Conservation (phyloP, 2,888 invertebrate genomes). For the Girardia tigrina region DNA sequence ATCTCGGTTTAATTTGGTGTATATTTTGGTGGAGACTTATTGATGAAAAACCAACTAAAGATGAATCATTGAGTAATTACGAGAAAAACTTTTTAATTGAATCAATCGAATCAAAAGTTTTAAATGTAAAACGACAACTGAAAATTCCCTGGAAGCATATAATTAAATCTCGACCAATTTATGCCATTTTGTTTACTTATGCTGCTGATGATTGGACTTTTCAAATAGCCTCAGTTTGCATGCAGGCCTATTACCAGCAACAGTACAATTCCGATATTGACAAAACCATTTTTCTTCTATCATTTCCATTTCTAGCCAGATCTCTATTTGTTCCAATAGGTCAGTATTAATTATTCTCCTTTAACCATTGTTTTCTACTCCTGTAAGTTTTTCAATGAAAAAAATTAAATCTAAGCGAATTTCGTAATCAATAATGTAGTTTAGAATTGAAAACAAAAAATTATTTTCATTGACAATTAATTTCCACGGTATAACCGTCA, state of each 20-base stretch:
- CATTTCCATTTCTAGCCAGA: constrained; percentile 36
- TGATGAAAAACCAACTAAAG: constrained; percentile 37
- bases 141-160: constrained; percentile 36
- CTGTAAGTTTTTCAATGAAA: no score
- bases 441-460: no score
- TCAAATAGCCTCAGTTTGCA: constrained; percentile 37
- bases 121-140: constrained; percentile 16
- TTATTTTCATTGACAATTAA: no score
- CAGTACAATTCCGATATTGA: constrained; percentile 36
- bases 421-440: no score
- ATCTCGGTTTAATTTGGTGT: constrained; percentile 37
- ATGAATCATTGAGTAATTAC: constrained; percentile 34
- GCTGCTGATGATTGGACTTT: constrained; percentile 37
- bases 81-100: constrained; percentile 35
- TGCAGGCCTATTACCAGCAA: constrained; percentile 36
- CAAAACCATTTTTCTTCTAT: constrained; percentile 33
- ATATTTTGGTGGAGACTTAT: constrained; percentile 37
- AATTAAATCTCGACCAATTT: constrained; percentile 36
- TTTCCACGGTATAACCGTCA: no score
- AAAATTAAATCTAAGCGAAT: no score
- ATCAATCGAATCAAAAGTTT: constrained; percentile 34
- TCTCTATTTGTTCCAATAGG: constrained; percentile 37
- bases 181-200: constrained; percentile 37
- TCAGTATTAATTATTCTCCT: no score
- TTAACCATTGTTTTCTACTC: no score